Base-by-base conservation (phyloP, 2,113 vertebrate genomes). In the Copsychus sechellarum region DNA sequence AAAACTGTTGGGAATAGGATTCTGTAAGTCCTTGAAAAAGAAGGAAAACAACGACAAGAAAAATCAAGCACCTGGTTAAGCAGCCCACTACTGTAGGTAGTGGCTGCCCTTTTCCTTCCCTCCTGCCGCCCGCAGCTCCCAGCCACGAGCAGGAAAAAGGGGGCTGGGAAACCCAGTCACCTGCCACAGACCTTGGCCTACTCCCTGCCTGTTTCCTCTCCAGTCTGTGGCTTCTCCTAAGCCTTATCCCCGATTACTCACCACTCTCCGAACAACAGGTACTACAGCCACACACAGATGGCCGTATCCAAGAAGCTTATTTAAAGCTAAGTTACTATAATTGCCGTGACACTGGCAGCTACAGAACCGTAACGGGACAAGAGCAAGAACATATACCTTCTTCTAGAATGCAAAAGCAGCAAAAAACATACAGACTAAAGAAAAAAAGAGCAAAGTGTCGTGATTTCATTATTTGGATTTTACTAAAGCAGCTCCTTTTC, bases 191-290 rank as follows among this genome's bases (percentile, higher is more conserved):
- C 93, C 93, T 93, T 43, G 62, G 67, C 61, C 83, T 90, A 76
- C 91, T 84, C 95, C 88, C 84, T 91, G 95, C 84, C 96, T 91
- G 87, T 90, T 93, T 62, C 82, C 78, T 33, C 88, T 60, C 48
- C 93, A 88, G 95, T 36, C 94, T 91, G 51, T 79, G 96, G 88
- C 97, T 95, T 94, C 94, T 90, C 96, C 97, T 98, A 98, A 99
- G 98, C 98, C 92, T 98, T 98, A 98, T 99, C 98, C 98, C 98
- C 64, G 98, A 99, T 99, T 99, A 99, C 93, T 97, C 95, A 53
- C 60, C 66, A 45, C 66, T 95, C 96, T 93, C 89, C 34, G 60
- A 96, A 95, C 93, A 81, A 93, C 94, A 96, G 97, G 96, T 96
- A 97, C 92, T 67, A 18, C 4, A 31, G 76, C 72, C 79, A 42